Base-by-base conservation (phyloP, 2,797 vertebrate species). In the Sebastes glaucus region DNA sequence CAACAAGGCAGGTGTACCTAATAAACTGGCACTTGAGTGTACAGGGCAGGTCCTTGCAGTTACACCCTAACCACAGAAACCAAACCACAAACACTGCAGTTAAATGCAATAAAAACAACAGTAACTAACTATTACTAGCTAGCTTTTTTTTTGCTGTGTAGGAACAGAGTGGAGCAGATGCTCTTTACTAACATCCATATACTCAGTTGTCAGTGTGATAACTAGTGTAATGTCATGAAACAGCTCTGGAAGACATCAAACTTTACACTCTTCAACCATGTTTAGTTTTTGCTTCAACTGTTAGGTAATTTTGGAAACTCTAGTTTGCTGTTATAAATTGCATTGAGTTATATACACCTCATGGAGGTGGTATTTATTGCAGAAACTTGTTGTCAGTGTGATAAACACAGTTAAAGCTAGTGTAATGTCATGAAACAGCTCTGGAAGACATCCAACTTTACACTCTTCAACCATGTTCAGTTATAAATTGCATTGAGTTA, bases 31-130 rank as follows among this genome's bases (percentile, higher is more conserved):
- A n/a, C 53, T 30, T 3, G 22, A 68, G 61, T 71, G 13, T 23
- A 25, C n/a, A 16, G 14, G 27, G n/a, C 11, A 13, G 64, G 27
- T 57, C 65, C 13, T 6, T 35, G 11, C 33, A 35, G 33, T 35
- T 35, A 35, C 33, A 35, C 1, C 10, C 35, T 11, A 4, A 18
- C 55, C 80, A 80, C 80, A 80, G 10, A 85, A 32, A 35, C 11
- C 23, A 56, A 68, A 81, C 80, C 75, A 84, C 73, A 35, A 85
- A 88, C 68, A 86, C 74, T 84, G 81, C 83, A 72, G 70, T 60
- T 35, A 52, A 46, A 78, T 42, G 56, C 64, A 64, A 53, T 35
- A 57, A 78, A 35, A 86, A 77, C 42, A 57, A 74, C 38, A 74
- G 8, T 0, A 25, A 80, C 63, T 5, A 57, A 62, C 7, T 30